Evolutionary conservation across 2,113 vertebrate species (phyloP).

Genomic region (Uria lomvia): DNA sequence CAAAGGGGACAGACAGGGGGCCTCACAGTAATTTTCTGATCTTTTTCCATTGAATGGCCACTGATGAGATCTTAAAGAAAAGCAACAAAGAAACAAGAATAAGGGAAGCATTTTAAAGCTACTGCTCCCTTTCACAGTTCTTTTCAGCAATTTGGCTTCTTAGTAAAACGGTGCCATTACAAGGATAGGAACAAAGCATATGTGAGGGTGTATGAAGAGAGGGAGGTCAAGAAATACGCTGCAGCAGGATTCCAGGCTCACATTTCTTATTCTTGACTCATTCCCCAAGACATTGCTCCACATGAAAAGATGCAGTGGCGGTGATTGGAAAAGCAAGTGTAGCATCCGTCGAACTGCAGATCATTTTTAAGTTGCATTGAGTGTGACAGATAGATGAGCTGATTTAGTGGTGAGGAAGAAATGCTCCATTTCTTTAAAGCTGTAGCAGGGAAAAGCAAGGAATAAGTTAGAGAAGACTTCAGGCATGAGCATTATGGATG

Average conservation of each 20-base stretch:
- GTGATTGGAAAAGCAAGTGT: not conserved
- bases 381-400: not conserved
- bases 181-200: not conserved
- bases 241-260: not conserved
- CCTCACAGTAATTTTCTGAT: not conserved
- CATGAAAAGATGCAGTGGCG: not conserved
- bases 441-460: not conserved
- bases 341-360: not conserved
- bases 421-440: not conserved
- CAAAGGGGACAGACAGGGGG: rapidly evolving
- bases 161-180: not conserved
- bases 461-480: not conserved
- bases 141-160: slow-evolving; percentile 1
- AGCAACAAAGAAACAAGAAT: not conserved
- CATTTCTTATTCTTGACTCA: slow-evolving; percentile 7
- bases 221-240: not conserved
- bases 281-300: not conserved
- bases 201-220: not conserved
- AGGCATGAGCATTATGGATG: not conserved
- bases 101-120: not conserved
- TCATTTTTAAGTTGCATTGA: not conserved
- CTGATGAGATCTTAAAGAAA: not conserved
- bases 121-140: not conserved
- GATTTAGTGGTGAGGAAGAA: not conserved
- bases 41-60: not conserved